phyloP scores from a whole-genome alignment of 2,888 invertebrate species.

The Acanthosepion lycidas region DNA sequence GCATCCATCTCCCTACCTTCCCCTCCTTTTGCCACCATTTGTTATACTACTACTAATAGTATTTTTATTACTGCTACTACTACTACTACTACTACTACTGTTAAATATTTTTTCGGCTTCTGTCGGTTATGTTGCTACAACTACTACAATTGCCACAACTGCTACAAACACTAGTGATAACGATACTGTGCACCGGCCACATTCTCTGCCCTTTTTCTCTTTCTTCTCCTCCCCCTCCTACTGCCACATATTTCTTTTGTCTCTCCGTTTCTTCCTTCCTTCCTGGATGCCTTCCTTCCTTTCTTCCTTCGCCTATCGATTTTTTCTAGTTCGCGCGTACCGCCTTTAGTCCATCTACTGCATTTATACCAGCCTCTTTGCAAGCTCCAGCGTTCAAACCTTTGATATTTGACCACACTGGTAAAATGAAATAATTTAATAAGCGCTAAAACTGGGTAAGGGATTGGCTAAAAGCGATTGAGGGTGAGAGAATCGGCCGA shows the following conservation, averaged over 20 bases:
- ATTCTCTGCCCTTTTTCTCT: not conserved
- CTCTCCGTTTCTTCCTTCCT: not conserved
- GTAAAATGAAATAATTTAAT: slow-evolving; percentile 18
- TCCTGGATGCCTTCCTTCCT: not conserved
- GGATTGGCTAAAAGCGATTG: not conserved
- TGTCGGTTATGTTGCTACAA: not conserved
- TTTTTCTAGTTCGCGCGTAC: not conserved
- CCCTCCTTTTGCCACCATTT: too few relatives aligned
- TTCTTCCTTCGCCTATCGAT: not conserved
- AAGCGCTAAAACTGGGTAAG: not conserved
- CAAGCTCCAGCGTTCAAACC: not conserved
- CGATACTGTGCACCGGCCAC: too few relatives aligned
- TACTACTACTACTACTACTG: too few relatives aligned
- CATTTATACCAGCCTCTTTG: not conserved
- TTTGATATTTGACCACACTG: not conserved
- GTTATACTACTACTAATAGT: too few relatives aligned
- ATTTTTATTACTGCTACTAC: too few relatives aligned
- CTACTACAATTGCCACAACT: not conserved
- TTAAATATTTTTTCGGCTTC: not conserved
- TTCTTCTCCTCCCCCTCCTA: not conserved
- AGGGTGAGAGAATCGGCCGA: not conserved
- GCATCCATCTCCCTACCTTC: too few relatives aligned
- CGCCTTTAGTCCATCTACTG: not conserved
- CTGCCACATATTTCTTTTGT: not conserved
- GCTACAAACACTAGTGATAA: too few relatives aligned